These are phyloP conservation scores for Rhinolophus sinicus DNA, from an alignment of 2,113 vertebrate genomes.

Conservation along the genomic window DNA sequence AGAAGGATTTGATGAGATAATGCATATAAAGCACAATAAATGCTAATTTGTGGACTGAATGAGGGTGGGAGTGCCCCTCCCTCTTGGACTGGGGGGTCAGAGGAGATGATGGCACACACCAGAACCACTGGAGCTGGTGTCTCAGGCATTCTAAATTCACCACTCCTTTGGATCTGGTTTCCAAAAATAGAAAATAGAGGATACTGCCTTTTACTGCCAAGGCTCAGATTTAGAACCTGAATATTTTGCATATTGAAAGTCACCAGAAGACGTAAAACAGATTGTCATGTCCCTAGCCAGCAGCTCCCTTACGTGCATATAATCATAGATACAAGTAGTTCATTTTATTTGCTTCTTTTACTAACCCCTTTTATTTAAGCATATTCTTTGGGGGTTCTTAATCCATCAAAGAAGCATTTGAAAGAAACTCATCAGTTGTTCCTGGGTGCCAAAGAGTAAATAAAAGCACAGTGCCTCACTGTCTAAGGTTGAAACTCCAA, in stretches of 20 bases:
- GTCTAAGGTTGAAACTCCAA: not conserved
- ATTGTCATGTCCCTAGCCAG: not conserved
- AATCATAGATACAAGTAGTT: not conserved
- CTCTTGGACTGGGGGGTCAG: not conserved
- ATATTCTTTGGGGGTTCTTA: not conserved
- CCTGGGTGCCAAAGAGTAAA: not conserved
- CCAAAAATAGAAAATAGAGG: not conserved
- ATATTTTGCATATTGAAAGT: not conserved
- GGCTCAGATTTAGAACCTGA: not conserved
- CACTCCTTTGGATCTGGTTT: not conserved
- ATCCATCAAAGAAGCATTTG: not conserved
- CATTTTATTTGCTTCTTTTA: not conserved
- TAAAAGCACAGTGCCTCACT: not conserved
- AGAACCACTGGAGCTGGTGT: not conserved
- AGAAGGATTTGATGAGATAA: not conserved
- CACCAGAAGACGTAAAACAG: not conserved
- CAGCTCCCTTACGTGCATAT: not conserved
- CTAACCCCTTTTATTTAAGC: not conserved
- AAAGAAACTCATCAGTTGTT: not conserved
- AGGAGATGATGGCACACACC: not conserved
- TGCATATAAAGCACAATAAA: not conserved
- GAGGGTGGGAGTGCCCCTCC: not conserved
- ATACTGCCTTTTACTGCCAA: not conserved
- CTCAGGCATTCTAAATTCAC: not conserved
- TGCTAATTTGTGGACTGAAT: not conserved